Percentiles rank a stretch among this genome's conserved stretches.
Conservation (phyloP, 1,140 invertebrate species). For the Apis dorsata region DNA sequence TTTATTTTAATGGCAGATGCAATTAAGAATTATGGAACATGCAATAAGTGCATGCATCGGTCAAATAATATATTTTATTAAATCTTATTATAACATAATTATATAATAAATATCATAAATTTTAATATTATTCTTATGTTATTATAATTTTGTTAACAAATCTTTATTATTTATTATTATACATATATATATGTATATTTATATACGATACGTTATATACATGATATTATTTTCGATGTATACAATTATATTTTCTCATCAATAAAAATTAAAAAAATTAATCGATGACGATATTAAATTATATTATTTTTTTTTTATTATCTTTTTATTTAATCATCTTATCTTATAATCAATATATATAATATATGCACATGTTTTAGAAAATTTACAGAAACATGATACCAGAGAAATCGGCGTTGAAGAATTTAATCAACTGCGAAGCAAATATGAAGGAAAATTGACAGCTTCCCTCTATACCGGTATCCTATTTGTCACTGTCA, state of each 20-base stretch:
- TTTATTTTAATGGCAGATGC: no score
- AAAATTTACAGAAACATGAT: slow-evolving; percentile 57
- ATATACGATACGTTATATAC: neutral
- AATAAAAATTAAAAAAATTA: neutral
- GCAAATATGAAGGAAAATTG: slow-evolving; percentile 77
- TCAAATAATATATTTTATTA: no score
- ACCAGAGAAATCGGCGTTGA: slow-evolving; percentile 65
- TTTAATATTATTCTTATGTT: no score
- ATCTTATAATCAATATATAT: neutral
- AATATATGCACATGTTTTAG: slow-evolving; percentile 46
- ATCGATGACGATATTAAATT: neutral
- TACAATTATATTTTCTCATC: neutral
- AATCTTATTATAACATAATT: no score
- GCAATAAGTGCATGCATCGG: no score
- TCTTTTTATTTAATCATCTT: neutral
- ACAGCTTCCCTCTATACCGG: slow-evolving; percentile 76
- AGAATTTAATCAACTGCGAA: slow-evolving; percentile 74
- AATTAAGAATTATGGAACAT: no score
- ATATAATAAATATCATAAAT: no score
- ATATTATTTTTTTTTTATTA: neutral
- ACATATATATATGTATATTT: neutral
- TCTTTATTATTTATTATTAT: neutral
- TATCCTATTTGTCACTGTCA: slow-evolving; percentile 69
- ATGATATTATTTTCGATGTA: neutral
- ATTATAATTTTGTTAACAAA: no score